These are phyloP conservation scores for Adelosebastes latens DNA, from an alignment of 2,797 vertebrate species.

Conservation along the genomic window DNA sequence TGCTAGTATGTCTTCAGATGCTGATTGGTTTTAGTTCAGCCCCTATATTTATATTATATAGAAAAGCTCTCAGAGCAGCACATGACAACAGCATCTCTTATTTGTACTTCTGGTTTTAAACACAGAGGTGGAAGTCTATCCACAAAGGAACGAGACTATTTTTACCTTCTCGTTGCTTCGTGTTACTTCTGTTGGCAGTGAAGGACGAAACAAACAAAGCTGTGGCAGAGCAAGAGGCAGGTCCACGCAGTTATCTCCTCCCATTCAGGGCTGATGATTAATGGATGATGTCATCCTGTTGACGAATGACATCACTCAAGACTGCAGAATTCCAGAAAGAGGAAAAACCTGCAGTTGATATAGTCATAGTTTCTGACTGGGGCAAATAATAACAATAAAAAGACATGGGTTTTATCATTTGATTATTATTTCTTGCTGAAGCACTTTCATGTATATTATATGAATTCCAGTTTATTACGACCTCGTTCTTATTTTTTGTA, in stretches of 20 bases:
- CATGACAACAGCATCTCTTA: neutral
- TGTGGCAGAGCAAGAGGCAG: neutral
- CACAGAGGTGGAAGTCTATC: neutral
- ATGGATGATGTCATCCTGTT: neutral
- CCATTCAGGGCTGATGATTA: neutral
- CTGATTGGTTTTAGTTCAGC: neutral
- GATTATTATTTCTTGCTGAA: neutral
- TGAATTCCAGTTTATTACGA: neutral
- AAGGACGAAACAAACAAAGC: neutral
- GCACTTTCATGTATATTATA: neutral
- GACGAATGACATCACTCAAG: neutral
- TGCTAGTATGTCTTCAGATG: neutral
- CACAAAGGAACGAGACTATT: neutral
- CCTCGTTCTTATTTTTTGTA: neutral
- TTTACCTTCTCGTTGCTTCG: neutral
- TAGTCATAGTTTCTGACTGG: neutral
- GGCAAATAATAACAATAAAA: neutral
- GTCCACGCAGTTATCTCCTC: neutral
- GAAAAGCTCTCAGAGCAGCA: neutral
- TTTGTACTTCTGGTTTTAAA: neutral
- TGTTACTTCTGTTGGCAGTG: neutral
- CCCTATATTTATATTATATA: too few species aligned
- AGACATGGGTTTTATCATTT: neutral
- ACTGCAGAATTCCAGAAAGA: neutral
- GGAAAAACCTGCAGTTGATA: neutral